Evolutionary conservation across 2,797 vertebrate genomes (phyloP).

Genomic region (Gymnopithys bicolor): DNA sequence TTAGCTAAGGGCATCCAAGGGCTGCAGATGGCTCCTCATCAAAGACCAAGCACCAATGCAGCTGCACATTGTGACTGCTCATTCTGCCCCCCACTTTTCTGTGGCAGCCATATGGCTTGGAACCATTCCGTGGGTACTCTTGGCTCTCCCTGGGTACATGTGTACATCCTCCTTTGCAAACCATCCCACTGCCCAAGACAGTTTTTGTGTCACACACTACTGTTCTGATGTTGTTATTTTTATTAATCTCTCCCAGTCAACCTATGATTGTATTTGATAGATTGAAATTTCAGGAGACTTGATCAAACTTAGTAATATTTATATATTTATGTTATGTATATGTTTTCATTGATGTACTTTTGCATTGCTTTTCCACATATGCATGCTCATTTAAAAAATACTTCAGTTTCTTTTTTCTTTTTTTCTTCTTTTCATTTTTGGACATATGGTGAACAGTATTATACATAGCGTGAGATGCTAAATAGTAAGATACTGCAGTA

Average conservation of each 20-base stretch:
- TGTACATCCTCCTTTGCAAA: background rate
- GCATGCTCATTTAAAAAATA: background rate
- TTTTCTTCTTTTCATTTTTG: background rate
- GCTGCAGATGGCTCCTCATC: background rate
- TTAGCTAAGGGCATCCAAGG: background rate
- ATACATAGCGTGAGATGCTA: background rate
- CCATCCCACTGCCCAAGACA: fast-evolving
- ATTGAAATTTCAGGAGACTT: background rate
- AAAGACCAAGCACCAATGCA: background rate
- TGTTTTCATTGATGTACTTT: background rate
- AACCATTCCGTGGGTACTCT: background rate
- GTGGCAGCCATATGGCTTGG: background rate
- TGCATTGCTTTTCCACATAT: background rate
- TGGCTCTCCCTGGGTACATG: fast-evolving
- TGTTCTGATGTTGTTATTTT: fast-evolving
- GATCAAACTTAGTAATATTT: background rate
- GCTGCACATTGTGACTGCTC: fast-evolving
- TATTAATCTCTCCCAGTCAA: background rate
- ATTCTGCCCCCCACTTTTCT: background rate
- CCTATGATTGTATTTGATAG: background rate
- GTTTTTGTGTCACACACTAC: background rate
- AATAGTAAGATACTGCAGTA: background rate
- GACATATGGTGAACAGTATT: background rate
- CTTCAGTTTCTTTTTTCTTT: background rate
- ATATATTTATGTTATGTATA: background rate